Base-by-base conservation (phyloP, 2,888 invertebrate species). In the Hemithea aestivaria region DNA sequence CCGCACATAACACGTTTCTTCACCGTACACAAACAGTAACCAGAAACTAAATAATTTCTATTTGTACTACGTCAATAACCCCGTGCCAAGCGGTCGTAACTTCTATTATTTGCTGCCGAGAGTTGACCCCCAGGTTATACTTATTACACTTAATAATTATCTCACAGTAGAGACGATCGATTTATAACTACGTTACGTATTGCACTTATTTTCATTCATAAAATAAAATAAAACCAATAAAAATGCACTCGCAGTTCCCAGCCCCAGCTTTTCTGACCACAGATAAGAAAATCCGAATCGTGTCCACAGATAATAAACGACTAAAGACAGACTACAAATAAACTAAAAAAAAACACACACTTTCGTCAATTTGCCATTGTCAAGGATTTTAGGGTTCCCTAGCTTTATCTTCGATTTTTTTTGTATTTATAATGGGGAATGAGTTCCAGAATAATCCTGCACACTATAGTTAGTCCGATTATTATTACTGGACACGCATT, bases 1-100 rank as follows among this genome's bases (percentile, higher is more conserved):
- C 61, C 53, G 72, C 68, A 78, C 77, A 67, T 76, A 72, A 27
- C 36, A 31, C 40, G 35, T 74, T 68, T 66, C 64, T 71, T 52
- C 59, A 68, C 52, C 58, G 61, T 66, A 79, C 70, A 76, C 75
- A 78, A 79, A 80, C 75, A 76, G 64, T 63, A 69, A 64, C 71
- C 57, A 51, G 62, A 71, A 71, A 67, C 66, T 59, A 65, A 72
- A 62, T 69, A 70, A 69, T 69, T 71, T 69, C 58, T 65, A 58
- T 51, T 58, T 65, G 66, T 62, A 58, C 59, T 40, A 83, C 81
- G 83, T 83, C 83, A 82, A 83, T 84, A 80, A 74, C 77, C 78
- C 50, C 74, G 68, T 73, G 66, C 70, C 63, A 66, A 64, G 61
- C 63, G 60, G 56, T 58, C 61, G 49, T 40, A 51, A 59, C 41